Percentiles rank a stretch among this genome's conserved stretches.
phyloP scores from a whole-genome alignment of 2,797 vertebrate species.

The Brachyrhaphis roseni region DNA sequence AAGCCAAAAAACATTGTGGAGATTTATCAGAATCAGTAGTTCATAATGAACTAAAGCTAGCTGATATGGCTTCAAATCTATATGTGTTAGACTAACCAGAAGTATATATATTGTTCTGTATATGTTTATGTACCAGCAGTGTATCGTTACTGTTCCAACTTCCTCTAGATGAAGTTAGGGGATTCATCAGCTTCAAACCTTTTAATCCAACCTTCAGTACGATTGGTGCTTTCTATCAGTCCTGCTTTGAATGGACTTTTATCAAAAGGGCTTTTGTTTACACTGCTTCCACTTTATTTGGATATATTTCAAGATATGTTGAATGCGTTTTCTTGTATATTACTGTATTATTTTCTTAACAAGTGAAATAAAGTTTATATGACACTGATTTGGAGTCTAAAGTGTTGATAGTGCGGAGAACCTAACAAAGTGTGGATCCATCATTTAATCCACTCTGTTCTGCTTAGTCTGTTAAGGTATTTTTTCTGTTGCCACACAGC shows the following conservation, averaged over 20 bases:
- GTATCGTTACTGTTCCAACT: neutral
- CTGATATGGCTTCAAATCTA: neutral
- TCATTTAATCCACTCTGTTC: neutral
- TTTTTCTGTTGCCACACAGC: neutral
- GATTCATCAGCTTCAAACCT: neutral
- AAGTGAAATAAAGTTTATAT: neutral
- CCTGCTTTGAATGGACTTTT: neutral
- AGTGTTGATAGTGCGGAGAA: neutral
- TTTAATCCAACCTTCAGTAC: neutral
- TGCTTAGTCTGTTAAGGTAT: neutral
- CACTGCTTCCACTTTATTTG: neutral
- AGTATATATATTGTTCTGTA: neutral
- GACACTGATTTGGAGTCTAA: neutral
- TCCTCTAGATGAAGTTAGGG: neutral
- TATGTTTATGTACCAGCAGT: neutral
- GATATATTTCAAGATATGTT: neutral
- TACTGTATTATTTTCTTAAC: neutral
- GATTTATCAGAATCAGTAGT: neutral
- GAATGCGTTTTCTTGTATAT: neutral
- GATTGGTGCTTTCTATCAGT: neutral
- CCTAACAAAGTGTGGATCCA: neutral
- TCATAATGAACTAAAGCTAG: neutral
- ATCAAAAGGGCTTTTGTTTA: neutral
- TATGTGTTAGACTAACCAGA: neutral
- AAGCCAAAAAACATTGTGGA: neutral